Conservation (phyloP, 2,888 invertebrate species). For the Spatulosminthurus flaviceps region DNA sequence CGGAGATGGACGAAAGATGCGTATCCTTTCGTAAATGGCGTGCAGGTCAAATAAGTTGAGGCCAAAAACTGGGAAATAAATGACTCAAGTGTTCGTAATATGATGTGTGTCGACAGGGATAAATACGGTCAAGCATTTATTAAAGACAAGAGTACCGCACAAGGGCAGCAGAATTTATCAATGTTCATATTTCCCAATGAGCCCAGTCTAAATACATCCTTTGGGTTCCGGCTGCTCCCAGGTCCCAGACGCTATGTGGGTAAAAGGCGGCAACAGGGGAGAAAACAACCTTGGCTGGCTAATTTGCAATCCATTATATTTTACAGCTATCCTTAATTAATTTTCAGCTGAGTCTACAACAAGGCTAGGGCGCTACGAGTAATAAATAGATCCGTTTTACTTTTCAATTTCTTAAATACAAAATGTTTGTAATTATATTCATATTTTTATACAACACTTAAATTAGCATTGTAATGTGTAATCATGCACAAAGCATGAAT, state of each 20-base stretch:
- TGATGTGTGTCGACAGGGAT: slow-evolving; percentile 54
- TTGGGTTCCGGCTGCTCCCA: no score
- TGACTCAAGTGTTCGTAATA: slow-evolving; percentile 50
- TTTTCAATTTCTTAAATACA: no score
- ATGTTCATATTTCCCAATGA: slow-evolving; percentile 22
- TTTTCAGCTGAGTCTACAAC: slow-evolving; percentile 46
- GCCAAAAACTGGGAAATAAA: slow-evolving; percentile 42
- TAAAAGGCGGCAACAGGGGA: not conserved
- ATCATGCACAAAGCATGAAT: no score
- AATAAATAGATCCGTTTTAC: no score
- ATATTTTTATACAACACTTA: no score
- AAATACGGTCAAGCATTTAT: slow-evolving; percentile 48
- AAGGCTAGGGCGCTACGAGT: not conserved
- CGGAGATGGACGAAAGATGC: slow-evolving; percentile 9
- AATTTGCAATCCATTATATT: slow-evolving; percentile 47
- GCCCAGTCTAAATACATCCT: not conserved
- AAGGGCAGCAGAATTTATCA: slow-evolving; percentile 46
- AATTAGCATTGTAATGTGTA: no score
- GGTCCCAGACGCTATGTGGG: not conserved
- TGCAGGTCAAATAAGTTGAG: slow-evolving; percentile 3
- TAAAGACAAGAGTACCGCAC: slow-evolving; percentile 51
- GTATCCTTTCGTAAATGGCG: not conserved
- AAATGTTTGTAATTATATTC: no score
- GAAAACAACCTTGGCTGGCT: slow-evolving; percentile 37
- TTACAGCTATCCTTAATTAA: slow-evolving; percentile 54